Evolutionary conservation across 2,888 invertebrate genomes (phyloP).

Genomic region (Brachylomia viminalis): DNA sequence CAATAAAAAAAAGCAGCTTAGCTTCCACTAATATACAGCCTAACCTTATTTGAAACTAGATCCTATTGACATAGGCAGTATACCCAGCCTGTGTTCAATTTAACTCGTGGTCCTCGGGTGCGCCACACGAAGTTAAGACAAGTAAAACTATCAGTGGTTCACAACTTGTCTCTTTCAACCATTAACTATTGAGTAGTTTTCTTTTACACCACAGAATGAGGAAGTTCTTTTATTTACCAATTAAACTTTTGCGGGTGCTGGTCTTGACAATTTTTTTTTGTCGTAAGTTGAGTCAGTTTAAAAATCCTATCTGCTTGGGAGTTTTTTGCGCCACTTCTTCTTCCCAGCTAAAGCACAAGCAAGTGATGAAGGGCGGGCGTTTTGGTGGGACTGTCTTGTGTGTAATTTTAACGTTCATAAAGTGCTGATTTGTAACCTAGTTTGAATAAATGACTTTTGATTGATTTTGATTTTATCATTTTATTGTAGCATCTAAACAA

Average conservation of each 20-base stretch:
- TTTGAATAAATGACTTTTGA: not conserved
- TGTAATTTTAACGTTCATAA: not conserved
- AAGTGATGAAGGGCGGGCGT: too few relatives aligned
- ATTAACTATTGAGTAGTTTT: slow-evolving; percentile 22
- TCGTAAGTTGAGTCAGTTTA: not conserved
- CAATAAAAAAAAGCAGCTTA: too few relatives aligned
- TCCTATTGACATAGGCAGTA: not conserved
- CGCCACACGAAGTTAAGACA: slow-evolving; percentile 27
- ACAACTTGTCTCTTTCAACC: slow-evolving; percentile 11
- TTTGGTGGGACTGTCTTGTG: not conserved
- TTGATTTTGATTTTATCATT: not conserved
- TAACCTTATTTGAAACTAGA: not conserved
- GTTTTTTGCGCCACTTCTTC: not conserved
- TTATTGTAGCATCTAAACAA: not conserved
- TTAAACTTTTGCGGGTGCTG: slow-evolving; percentile 11
- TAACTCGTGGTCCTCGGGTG: slow-evolving; percentile 18
- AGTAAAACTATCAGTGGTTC: slow-evolving; percentile 32
- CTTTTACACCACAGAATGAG: not conserved
- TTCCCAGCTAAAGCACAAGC: not conserved
- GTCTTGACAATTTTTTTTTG: not conserved
- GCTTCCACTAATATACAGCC: not conserved
- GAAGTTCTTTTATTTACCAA: slow-evolving; percentile 21
- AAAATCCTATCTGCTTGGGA: not conserved
- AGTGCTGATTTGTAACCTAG: too few relatives aligned
- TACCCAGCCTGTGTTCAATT: slow-evolving; percentile 35